phyloP scores from a whole-genome alignment of 2,888 invertebrate species.

The Tineola bisselliella region DNA sequence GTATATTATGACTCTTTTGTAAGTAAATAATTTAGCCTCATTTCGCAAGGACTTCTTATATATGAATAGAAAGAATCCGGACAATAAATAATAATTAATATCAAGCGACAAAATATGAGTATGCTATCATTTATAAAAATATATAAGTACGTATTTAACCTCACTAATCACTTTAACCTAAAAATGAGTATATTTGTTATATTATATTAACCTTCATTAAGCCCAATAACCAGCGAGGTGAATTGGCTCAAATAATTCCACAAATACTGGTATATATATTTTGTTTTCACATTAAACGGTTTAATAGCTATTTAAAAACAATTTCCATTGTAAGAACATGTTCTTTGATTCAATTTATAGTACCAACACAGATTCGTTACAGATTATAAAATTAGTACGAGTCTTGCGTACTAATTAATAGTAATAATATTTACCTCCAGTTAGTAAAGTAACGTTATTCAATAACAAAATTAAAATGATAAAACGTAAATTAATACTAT shows the following conservation, averaged over 20 bases:
- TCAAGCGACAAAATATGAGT: too few species aligned
- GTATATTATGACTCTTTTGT: too few species aligned
- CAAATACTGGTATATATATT: background rate
- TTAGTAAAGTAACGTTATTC: too few species aligned
- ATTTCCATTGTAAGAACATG: background rate
- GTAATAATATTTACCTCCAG: too few species aligned
- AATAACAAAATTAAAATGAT: too few species aligned
- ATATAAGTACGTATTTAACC: background rate
- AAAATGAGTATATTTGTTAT: background rate
- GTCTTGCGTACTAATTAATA: background rate
- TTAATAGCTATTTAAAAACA: background rate
- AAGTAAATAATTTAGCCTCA: too few species aligned
- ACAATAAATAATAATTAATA: too few species aligned
- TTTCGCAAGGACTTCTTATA: too few species aligned
- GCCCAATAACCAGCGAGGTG: background rate
- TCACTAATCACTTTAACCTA: background rate
- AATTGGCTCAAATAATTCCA: background rate
- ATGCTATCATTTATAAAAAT: background rate
- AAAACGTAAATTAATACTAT: background rate
- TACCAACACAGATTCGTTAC: background rate
- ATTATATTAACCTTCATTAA: conserved; percentile 10
- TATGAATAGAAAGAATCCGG: too few species aligned
- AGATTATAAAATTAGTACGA: background rate
- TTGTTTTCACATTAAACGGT: background rate
- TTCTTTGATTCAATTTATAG: background rate